Evolutionary conservation across 1,140 invertebrate genomes (phyloP), one percentile per base, ranked within the genome.

Genomic region (Scaptomyza montana): DNA sequence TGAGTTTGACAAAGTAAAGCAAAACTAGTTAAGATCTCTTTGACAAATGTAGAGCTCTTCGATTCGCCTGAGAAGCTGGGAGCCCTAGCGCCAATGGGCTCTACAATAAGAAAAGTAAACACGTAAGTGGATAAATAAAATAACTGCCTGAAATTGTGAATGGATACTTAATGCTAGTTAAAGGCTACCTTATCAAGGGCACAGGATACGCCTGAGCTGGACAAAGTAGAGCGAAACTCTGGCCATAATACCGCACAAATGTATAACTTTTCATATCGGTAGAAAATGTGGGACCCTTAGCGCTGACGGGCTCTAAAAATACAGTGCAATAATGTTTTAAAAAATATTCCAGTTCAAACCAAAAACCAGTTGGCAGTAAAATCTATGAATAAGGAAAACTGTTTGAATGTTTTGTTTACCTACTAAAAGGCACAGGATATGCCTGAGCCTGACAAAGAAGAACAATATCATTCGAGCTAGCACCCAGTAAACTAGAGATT

Each of bases 1-100:
- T 96, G 96, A 74, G 96, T 96, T 80, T 95, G 96, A 93, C 97
- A 98, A 30, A 96, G 93, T 57, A 98, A 92, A 72, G 95, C 94
- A 82, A 96, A 93, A 69, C 93, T 93, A 13, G 79, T 71, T 1
- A 74, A 67, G 10, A 78, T 70, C 7, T 84, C 66, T 45, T 60
- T 93, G 92, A 94, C 91, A 90, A 94, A 94, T 69, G 93, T 93
- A 79, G 93, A 94, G 77, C 93, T 93, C 80, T 95, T 95, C 12
- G 94, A 93, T 76, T 95, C 93, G 57, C 94, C 94, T 45, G 94
- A 92, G 77, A 96, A 94, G 41, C 94, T 93, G 16, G 95, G 95
- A 46, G 94, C 93, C 93, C 95, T 95, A 75, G 95, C 94, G 70
- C 95, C 94, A 70, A 96, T 93, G 16, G 95, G 95, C 92, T 96